A percentile compares a stretch with the other conserved stretches of the same genome.
phyloP scores from a whole-genome alignment of 1,140 invertebrate genomes.

The Papilio polytes region DNA sequence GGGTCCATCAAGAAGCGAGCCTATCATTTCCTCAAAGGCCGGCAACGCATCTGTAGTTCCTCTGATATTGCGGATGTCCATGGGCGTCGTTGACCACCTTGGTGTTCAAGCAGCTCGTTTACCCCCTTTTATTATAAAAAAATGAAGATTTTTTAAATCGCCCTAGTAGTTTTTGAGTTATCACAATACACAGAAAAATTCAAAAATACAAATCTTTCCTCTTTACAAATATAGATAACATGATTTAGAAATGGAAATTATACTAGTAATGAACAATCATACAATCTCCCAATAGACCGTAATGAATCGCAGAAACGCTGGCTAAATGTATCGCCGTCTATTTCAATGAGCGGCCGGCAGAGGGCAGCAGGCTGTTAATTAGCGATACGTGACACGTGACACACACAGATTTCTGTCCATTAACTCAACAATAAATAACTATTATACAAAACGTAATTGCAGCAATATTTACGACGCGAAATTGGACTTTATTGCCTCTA shows the following conservation, averaged over 20 bases:
- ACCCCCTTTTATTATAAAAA: too few species aligned
- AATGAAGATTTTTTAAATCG: too few species aligned
- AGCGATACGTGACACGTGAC: conserved; percentile 25
- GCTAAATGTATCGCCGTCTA: conserved; percentile 18
- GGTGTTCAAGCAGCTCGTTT: too few species aligned
- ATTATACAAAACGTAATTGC: conserved; percentile 29
- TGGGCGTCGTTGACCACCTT: too few species aligned
- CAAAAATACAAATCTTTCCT: too few species aligned
- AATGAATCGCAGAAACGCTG: conserved; percentile 30
- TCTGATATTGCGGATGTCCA: too few species aligned
- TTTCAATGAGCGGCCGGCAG: conserved; percentile 22
- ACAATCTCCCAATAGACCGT: conserved; percentile 16
- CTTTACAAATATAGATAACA: not conserved
- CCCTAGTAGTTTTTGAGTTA: too few species aligned
- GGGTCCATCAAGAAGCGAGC: too few species aligned
- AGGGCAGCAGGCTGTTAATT: conserved; percentile 19
- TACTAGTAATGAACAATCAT: conserved; percentile 11
- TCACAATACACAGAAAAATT: too few species aligned
- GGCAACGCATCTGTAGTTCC: too few species aligned
- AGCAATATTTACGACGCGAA: conserved; percentile 3
- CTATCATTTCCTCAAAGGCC: too few species aligned
- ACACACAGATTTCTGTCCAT: conserved; percentile 33
- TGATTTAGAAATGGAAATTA: not conserved
- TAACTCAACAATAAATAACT: conserved; percentile 32
- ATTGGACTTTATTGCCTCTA: not conserved